These are phyloP conservation scores for Micrastur ruficollis DNA, from an alignment of 2,797 vertebrate genomes.

Conservation along the genomic window DNA sequence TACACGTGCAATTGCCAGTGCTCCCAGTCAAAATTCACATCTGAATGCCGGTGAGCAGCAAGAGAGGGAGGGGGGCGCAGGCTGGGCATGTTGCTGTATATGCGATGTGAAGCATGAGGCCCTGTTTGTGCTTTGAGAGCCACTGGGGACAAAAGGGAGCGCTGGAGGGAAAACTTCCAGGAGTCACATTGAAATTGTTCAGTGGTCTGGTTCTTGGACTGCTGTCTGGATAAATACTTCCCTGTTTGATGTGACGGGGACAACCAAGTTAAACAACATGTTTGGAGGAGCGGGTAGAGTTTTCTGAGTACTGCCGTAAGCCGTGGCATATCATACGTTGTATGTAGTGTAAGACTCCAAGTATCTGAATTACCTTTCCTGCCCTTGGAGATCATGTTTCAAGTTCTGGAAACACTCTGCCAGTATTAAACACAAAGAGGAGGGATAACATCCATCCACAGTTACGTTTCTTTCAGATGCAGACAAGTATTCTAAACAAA, in stretches of 20 bases:
- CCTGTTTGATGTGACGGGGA: background rate
- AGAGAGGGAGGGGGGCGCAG: background rate
- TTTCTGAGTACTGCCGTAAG: background rate
- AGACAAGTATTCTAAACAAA: background rate
- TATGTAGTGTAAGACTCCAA: background rate
- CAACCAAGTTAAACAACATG: background rate
- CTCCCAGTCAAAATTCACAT: background rate
- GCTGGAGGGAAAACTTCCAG: background rate
- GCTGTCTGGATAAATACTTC: background rate
- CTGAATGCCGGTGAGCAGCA: accelerated
- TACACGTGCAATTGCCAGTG: accelerated
- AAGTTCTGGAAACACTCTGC: constrained; percentile 23
- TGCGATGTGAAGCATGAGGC: background rate
- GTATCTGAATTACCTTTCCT: constrained; percentile 3
- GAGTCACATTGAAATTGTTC: background rate
- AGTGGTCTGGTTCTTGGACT: background rate
- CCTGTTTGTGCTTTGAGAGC: background rate
- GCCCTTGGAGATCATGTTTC: constrained; percentile 9
- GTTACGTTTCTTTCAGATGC: background rate
- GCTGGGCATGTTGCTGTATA: background rate
- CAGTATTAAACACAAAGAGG: background rate
- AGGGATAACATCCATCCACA: background rate
- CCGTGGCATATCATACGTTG: background rate
- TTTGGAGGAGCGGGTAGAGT: background rate
- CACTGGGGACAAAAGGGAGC: background rate